A percentile compares a stretch with the other conserved stretches of the same genome.
phyloP scores from a whole-genome alignment of 2,113 vertebrate species.

The Lasiurus cinereus region DNA sequence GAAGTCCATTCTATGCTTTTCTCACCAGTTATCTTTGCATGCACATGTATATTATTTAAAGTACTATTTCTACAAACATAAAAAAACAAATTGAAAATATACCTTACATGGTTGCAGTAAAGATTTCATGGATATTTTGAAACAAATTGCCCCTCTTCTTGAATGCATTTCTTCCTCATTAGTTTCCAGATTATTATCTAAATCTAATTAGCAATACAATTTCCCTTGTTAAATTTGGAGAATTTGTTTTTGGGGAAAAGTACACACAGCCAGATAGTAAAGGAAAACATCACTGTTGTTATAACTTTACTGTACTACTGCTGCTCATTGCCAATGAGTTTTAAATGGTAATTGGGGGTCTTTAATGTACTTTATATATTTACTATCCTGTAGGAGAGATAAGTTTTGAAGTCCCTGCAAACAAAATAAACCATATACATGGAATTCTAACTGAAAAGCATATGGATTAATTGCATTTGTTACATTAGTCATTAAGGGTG shows the following conservation, averaged over 20 bases:
- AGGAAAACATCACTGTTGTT: conserved; percentile 55
- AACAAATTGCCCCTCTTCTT: conserved; percentile 44
- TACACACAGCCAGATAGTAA: conserved; percentile 50
- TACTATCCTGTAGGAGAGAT: conserved; percentile 51
- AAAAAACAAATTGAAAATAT: conserved; percentile 34
- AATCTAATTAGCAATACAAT: conserved; percentile 81
- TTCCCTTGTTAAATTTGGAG: conserved; percentile 21
- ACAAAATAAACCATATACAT: background rate
- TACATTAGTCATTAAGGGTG: background rate
- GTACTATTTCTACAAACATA: background rate
- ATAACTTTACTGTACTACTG: background rate
- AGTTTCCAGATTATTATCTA: conserved; percentile 68
- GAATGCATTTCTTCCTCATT: conserved; percentile 71
- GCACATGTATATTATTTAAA: background rate
- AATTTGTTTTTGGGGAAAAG: conserved; percentile 13
- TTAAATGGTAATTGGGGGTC: conserved; percentile 66
- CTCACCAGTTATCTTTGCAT: background rate
- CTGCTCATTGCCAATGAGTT: background rate
- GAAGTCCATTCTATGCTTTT: background rate
- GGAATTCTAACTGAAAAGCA: conserved; percentile 61
- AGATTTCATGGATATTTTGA: conserved; percentile 53
- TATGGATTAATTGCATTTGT: background rate
- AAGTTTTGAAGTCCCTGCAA: conserved; percentile 49
- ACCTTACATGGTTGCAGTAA: background rate
- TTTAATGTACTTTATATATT: conserved; percentile 19